These are phyloP conservation scores for Clupea harengus DNA, from an alignment of 2,113 vertebrate genomes.

Conservation along the genomic window DNA sequence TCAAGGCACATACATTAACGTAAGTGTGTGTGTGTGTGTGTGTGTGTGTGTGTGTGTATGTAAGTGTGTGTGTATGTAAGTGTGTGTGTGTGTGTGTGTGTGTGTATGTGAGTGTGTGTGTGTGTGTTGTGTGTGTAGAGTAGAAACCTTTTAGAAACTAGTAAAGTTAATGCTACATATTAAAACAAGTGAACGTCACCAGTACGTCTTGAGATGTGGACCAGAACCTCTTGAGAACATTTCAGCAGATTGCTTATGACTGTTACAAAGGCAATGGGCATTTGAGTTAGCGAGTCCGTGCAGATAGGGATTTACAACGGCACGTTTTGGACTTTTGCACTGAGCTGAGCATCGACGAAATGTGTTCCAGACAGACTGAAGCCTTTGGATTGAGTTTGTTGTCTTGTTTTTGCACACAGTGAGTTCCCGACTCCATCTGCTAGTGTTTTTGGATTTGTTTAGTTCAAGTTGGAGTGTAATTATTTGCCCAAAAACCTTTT, in stretches of 20 bases:
- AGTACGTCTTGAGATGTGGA: no score
- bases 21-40: no score
- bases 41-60: no score
- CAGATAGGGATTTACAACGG: not conserved
- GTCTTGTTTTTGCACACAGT: not conserved
- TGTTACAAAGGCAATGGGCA: not conserved
- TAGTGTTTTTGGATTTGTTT: not conserved
- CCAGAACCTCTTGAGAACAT: not conserved
- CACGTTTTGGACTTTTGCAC: not conserved
- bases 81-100: no score
- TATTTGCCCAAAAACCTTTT: not conserved
- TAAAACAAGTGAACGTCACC: no score
- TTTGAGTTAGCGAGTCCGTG: not conserved
- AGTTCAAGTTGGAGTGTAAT: not conserved
- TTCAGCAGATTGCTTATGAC: not conserved
- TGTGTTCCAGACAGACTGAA: not conserved
- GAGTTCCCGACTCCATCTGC: not conserved
- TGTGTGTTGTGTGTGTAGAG: no score
- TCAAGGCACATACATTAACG: no score
- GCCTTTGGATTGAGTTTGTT: not conserved
- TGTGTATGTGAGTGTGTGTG: no score
- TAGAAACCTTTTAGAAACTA: no score
- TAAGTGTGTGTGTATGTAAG: no score
- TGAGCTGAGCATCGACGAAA: not conserved
- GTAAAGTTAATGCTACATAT: no score